Evolutionary conservation across 2,888 invertebrate species (phyloP), one percentile per base, ranked within the genome.

Genomic region (Drosophila ustulata): DNA sequence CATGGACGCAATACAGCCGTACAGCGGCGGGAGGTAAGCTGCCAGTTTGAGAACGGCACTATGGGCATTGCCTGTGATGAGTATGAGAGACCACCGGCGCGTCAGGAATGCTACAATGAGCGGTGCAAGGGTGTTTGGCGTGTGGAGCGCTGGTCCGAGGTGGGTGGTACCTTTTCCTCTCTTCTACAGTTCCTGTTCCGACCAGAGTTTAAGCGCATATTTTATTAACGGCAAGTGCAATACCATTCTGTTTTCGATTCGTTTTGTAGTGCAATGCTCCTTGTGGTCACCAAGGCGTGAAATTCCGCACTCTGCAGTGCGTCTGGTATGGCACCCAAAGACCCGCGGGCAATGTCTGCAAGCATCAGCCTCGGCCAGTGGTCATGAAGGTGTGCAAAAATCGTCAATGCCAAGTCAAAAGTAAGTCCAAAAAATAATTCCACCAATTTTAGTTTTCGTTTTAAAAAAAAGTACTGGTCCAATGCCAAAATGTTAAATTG

Each of bases 101-200:
- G 95, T 32, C 95, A 96, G 89, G 96, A 97, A 89, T 98, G 98
- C 89, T 94, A 95, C 88, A 96, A 95, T 89, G 94, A 95, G 75
- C 95, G 95, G n/a, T 98, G 98, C 93, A 95, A 95, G 87, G 96
- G 98, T 0, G 95, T 96, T 55, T 99, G 99, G 99, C 95, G 96
- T 69, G 96, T 96, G 4, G 97, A 97, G 7, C 95, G 96, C 64
- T 99, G 99, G 99, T 97, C 97, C 43, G 96, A 97, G 95, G 98
- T 98, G 93, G 92, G 91, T 87, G 53, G 25, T 25, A 28, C 3
- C 32, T 50, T 51, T 6, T 37, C 18, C 11, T 25, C 11, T 26
- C 53, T 51, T 9, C 43, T 13, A 26, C 32, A 13, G 26, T 30
- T n/a, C 7, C 30, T 49, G 11, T 53, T 37, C 28, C 34, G 9